Conservation (phyloP, 23 tunicate genomes). For the Botrylloides violaceus region DNA sequence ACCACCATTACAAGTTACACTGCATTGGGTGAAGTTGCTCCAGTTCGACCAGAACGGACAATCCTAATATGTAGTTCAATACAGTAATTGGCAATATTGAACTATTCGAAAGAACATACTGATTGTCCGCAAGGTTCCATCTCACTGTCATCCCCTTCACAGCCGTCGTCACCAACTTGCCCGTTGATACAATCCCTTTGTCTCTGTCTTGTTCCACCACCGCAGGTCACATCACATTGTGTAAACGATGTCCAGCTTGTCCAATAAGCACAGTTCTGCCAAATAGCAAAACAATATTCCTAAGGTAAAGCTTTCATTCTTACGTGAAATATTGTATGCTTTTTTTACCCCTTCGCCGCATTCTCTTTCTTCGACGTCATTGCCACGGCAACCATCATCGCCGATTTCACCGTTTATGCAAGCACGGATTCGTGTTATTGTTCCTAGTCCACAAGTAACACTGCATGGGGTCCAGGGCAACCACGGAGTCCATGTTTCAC, state of each 20-base stretch:
- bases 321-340: too few species aligned
- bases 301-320: too few species aligned
- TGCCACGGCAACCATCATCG: constrained; percentile 38
- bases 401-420: constrained; percentile 57
- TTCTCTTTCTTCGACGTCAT: constrained; percentile 2
- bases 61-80: constrained; percentile 8
- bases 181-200: constrained; percentile 45
- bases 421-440: constrained; percentile 20
- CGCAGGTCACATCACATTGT: constrained; percentile 59
- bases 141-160: background rate
- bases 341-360: constrained; percentile 10
- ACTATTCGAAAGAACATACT: background rate
- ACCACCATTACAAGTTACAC: constrained; percentile 20
- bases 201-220: constrained; percentile 42
- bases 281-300: too few species aligned
- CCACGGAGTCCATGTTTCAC: constrained; percentile 63
- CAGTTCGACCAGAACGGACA: constrained; percentile 15
- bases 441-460: constrained; percentile 71
- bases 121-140: background rate
- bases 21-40: background rate
- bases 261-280: constrained; percentile 44
- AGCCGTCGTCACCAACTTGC: background rate
- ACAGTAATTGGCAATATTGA: background rate
- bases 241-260: constrained; percentile 45
- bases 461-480: constrained; percentile 56